Conservation (phyloP, 2,113 vertebrate species). For the Atherinomorus stipes region DNA sequence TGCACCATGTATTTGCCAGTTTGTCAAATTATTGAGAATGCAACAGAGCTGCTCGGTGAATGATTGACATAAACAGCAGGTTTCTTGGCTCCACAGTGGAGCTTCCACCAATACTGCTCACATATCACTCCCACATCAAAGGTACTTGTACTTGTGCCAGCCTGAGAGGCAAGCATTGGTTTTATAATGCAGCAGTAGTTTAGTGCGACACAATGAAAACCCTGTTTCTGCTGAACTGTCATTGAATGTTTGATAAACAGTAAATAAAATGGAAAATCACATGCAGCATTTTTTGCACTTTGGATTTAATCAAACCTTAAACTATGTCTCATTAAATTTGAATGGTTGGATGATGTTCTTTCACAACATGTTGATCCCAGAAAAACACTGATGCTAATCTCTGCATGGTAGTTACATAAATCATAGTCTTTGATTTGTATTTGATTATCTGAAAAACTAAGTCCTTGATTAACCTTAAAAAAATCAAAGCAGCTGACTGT, state of each 20-base stretch:
- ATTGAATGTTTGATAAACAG: not conserved
- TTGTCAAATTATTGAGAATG: no score
- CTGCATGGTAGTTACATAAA: not conserved
- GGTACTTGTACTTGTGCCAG: not conserved
- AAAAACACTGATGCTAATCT: not conserved
- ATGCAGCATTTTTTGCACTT: conserved; percentile 1
- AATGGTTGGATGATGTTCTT: not conserved
- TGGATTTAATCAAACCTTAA: conserved; percentile 3
- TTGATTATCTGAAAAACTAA: not conserved
- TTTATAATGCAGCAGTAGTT: not conserved
- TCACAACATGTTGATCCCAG: conserved; percentile 1
- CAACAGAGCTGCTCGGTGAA: no score
- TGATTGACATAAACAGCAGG: no score
- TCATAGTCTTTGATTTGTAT: not conserved
- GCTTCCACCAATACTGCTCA: not conserved
- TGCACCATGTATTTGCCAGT: no score
- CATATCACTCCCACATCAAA: not conserved
- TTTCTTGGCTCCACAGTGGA: no score
- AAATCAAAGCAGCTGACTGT: not conserved
- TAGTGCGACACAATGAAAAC: not conserved
- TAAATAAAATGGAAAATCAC: conserved; percentile 1
- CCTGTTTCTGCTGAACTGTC: not conserved
- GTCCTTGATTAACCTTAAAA: not conserved
- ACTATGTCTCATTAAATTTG: not conserved
- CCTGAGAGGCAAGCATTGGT: not conserved